Evolutionary conservation across 2,888 invertebrate species (phyloP), one percentile per base, ranked within the genome.

Genomic region (Ormyrus labotus): DNA sequence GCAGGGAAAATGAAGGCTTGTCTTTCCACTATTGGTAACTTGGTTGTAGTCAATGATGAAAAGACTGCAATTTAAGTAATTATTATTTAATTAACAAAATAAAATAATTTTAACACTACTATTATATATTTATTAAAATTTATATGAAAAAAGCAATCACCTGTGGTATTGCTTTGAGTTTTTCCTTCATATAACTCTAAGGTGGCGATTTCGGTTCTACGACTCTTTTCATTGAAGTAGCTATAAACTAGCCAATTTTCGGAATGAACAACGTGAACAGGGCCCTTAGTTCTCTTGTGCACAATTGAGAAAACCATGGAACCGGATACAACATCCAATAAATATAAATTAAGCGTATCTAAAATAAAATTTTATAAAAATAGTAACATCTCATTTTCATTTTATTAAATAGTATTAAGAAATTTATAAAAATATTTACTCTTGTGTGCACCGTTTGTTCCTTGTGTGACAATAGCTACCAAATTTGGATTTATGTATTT

Each of bases 401-500:
- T 47, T 47, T 48, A 4, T 68, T 19, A 70, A 72, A 65, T 34
- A 61, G 69, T 4, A 34, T 34, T 13, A 47, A 60, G 11, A 57
- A 60, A 68, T 53, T 53, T 7, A 48, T 34, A 65, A 58, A n/a
- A 9, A 80, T 61, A 5, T 88, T 87, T 89, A 96, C 96, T 94
- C 92, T 96, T 96, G 85, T 96, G 95, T 72, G 94, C 89, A 8
- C 93, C 93, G 87, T 97, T 96, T 13, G 94, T 93, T 51, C 95
- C 95, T 88, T 96, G 94, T 0, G 97, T 96, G 48, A 96, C 93
- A 82, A 98, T 93, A 11, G 97, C 96, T 82, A 98, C 94, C 84
- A 99, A 92, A 92, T 99, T 99, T 50, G 99, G 99, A 93, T 99
- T 99, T 85, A 97, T 94, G 91, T 99, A 99, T 92, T 99, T 99